Evolutionary conservation across 2,888 invertebrate species (phyloP).

Genomic region (Mesorhabditis spiculigera): DNA sequence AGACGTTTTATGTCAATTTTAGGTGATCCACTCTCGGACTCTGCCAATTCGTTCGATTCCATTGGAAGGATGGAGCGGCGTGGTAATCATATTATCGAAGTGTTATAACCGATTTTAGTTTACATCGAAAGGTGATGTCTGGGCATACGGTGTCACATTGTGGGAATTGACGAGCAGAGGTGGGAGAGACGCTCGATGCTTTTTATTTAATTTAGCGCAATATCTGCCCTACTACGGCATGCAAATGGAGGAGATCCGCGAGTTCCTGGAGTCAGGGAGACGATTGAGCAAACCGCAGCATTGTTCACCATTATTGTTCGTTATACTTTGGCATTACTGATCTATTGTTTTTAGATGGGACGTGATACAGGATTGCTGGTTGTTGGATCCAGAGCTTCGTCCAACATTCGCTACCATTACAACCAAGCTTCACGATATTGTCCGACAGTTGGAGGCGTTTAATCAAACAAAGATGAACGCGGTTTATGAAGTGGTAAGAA

Average conservation of each 20-base stretch:
- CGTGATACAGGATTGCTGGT: slow-evolving; percentile 1
- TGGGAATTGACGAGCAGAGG: slow-evolving; percentile 5
- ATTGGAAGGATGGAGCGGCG: neutral
- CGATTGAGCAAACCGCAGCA: neutral
- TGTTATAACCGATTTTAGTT: neutral
- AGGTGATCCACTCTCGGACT: neutral
- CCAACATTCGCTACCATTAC: neutral
- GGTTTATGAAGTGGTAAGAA: neutral
- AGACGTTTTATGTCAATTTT: neutral
- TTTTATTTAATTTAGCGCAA: neutral
- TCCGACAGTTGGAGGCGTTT: neutral
- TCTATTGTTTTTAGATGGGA: too few relatives aligned
- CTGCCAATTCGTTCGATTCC: neutral
- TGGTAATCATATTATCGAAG: neutral
- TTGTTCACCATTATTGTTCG: neutral
- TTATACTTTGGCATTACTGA: neutral
- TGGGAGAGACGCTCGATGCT: neutral
- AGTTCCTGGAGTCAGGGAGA: neutral
- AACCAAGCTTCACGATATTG: neutral
- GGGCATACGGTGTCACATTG: slow-evolving; percentile 2
- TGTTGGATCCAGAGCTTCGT: neutral
- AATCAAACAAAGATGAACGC: slow-evolving; percentile 2
- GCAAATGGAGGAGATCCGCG: neutral
- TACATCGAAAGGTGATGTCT: slow-evolving; percentile 1
- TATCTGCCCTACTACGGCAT: neutral